These are phyloP conservation scores for Anthoptus insignis DNA, from an alignment of 2,888 invertebrate species.

Conservation along the genomic window DNA sequence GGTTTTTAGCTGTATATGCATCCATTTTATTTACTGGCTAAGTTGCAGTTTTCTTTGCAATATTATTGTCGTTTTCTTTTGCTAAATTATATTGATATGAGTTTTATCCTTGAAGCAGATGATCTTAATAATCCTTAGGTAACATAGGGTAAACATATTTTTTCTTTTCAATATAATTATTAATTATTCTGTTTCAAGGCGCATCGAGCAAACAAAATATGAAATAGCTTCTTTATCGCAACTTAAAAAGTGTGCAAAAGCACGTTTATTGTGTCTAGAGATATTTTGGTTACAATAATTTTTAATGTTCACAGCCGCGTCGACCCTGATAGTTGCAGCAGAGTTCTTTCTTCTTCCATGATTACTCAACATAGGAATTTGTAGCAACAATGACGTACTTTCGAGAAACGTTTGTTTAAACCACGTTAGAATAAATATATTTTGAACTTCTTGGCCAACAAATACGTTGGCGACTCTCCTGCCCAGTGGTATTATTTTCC, in stretches of 20 bases:
- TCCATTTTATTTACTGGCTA: background rate
- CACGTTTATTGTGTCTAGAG: conserved; percentile 46
- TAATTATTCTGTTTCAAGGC: conserved; percentile 9
- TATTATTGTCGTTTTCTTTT: background rate
- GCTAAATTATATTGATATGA: background rate
- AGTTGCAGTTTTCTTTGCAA: background rate
- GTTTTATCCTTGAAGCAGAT: conserved; percentile 7
- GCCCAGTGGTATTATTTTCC: too few relatives aligned
- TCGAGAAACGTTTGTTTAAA: too few relatives aligned
- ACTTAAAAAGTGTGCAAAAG: conserved; percentile 13
- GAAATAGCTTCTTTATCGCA: conserved; percentile 11
- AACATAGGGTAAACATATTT: background rate
- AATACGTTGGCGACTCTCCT: too few relatives aligned
- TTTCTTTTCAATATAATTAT: background rate
- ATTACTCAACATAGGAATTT: too few relatives aligned
- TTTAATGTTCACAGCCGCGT: conserved; percentile 86
- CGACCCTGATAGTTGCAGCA: too few relatives aligned
- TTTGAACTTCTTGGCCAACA: too few relatives aligned
- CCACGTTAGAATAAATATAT: too few relatives aligned
- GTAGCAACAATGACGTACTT: too few relatives aligned
- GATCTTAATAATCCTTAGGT: background rate
- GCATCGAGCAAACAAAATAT: background rate
- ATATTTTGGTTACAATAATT: conserved; percentile 65
- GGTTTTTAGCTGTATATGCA: background rate
- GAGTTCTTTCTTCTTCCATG: too few relatives aligned